phyloP scores from a whole-genome alignment of 1,140 invertebrate species.

The Drosophila nasuta region DNA sequence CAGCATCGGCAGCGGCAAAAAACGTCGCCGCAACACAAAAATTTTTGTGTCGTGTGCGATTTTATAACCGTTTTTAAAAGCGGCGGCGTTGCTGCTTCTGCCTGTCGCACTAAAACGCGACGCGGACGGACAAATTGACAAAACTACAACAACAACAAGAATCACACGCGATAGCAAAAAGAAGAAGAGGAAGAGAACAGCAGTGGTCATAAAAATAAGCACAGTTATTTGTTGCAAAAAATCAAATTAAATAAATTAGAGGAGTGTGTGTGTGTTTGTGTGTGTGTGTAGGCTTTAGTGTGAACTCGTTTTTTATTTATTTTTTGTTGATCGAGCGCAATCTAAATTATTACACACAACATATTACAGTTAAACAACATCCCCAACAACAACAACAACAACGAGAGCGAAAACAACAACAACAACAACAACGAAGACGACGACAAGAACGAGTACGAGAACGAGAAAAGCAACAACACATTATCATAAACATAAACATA shows the following conservation, averaged over 20 bases:
- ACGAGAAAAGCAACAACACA: conserved; percentile 11
- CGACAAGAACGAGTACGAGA: conserved; percentile 9
- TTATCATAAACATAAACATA: conserved; percentile 18
- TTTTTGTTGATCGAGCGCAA: not conserved
- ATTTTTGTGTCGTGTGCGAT: conserved; percentile 66
- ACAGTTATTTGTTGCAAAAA: conserved; percentile 10
- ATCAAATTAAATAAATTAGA: conserved; percentile 20
- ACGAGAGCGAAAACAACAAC: conserved; percentile 15
- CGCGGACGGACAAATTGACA: conserved; percentile 44
- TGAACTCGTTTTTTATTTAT: conserved; percentile 17
- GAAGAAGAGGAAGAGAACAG: conserved; percentile 1
- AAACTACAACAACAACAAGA: not conserved
- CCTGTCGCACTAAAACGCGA: conserved; percentile 40
- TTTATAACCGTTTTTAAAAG: conserved; percentile 75
- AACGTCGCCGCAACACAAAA: conserved; percentile 42
- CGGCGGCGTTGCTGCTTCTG: conserved; percentile 60
- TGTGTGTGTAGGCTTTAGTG: not conserved
- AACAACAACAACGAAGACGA: conserved; percentile 7
- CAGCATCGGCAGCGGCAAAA: conserved; percentile 13
- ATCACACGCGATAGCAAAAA: conserved; percentile 16
- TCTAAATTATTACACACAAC: conserved; percentile 17
- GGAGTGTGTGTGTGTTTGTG: conserved; percentile 8
- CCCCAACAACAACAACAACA: conserved; percentile 11
- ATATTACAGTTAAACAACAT: conserved; percentile 26
- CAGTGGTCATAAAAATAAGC: conserved; percentile 16